Conservation (phyloP, 2,888 invertebrate genomes). For the Anagyrus pseudococci region DNA sequence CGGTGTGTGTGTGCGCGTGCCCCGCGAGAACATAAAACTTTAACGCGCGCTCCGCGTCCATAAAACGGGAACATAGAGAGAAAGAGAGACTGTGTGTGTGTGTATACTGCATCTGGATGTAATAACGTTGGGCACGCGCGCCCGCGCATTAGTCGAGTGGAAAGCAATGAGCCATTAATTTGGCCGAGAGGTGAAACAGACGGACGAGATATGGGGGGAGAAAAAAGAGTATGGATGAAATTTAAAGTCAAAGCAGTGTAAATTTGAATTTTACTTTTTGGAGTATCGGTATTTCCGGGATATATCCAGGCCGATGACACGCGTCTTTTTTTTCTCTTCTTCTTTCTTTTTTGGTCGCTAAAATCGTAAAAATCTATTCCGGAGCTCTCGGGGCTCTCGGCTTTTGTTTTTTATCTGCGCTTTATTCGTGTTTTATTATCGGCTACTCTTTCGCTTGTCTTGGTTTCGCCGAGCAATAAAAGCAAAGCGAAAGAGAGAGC, state of each 20-base stretch:
- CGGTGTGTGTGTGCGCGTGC: neutral
- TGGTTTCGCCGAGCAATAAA: neutral
- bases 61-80: conserved; percentile 3
- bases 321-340: neutral
- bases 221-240: neutral
- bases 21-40: conserved; percentile 18
- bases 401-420: neutral
- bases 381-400: neutral
- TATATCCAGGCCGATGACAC: too few species aligned
- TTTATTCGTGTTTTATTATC: neutral
- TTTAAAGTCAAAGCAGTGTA: too few species aligned
- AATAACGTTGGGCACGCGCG: conserved; percentile 2
- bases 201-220: neutral
- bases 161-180: neutral
- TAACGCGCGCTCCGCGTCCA: neutral
- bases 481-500: neutral
- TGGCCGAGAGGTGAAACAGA: neutral
- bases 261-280: too few species aligned
- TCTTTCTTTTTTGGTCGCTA: too few species aligned
- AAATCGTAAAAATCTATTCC: neutral
- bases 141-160: neutral
- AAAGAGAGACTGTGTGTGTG: too few species aligned
- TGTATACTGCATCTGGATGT: conserved; percentile 2
- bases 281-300: too few species aligned
- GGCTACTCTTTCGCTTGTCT: neutral